A percentile compares a stretch with the other conserved stretches of the same genome.
These are phyloP conservation scores for Cyprinella venusta DNA, from an alignment of 2,797 vertebrate genomes.

Conservation along the genomic window DNA sequence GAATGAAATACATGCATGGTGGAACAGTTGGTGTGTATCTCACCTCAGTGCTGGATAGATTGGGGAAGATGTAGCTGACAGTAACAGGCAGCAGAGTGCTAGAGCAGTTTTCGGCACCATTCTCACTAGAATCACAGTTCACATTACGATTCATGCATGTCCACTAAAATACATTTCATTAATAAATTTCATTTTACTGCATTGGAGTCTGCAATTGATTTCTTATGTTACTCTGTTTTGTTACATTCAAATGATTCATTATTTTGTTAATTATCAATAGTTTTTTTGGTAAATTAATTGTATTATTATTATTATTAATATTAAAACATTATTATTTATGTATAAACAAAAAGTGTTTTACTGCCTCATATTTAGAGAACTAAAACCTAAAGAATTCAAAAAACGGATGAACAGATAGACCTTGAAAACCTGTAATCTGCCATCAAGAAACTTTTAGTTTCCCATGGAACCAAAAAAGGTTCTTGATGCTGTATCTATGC, in stretches of 20 bases:
- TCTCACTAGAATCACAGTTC: conserved; percentile 67
- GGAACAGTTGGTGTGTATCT: conserved; percentile 50
- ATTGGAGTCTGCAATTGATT: conserved; percentile 37
- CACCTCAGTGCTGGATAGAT: conserved; percentile 87
- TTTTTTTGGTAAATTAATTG: background rate
- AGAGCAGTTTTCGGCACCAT: conserved; percentile 86
- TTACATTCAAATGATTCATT: background rate
- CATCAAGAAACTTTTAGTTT: background rate
- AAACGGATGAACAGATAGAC: background rate
- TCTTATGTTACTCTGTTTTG: background rate
- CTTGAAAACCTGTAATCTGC: background rate
- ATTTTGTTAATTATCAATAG: background rate
- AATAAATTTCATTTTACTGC: conserved; percentile 51
- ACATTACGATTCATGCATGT: conserved; percentile 69
- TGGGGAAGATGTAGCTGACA: conserved; percentile 78
- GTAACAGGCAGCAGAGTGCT: conserved; percentile 82
- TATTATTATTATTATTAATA: background rate
- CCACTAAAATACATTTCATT: conserved; percentile 66
- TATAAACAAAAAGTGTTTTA: background rate
- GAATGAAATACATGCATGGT: too few species aligned
- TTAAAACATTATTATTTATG: background rate
- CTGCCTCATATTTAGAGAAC: background rate
- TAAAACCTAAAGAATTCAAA: background rate
- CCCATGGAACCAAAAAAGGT: background rate
- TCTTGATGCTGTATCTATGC: background rate